Conservation (phyloP, 2,113 vertebrate species). For the Mirounga angustirostris region DNA sequence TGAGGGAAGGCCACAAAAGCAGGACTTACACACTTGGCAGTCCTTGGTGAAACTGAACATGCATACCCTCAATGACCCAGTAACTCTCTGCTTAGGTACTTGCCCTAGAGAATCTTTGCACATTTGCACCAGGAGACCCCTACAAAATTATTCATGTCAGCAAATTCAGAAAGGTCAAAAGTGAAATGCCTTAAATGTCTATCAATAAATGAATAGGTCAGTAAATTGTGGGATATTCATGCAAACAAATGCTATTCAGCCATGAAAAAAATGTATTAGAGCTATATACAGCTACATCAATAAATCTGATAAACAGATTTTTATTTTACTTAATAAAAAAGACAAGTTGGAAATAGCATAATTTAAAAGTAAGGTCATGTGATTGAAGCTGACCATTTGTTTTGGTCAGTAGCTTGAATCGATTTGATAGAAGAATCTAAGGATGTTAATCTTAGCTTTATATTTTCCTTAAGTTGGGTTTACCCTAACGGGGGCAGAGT, state of each 20-base stretch:
- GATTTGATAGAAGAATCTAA: not conserved
- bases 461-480: not conserved
- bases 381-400: slow-evolving; percentile 2
- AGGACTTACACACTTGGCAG: not conserved
- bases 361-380: not conserved
- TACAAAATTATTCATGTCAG: not conserved
- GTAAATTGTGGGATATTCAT: not conserved
- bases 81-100: not conserved
- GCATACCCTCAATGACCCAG: not conserved
- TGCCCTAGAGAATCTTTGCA: not conserved
- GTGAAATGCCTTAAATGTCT: not conserved
- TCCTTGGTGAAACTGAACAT: not conserved
- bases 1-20: not conserved
- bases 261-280: not conserved
- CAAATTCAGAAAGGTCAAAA: slow-evolving; percentile 32
- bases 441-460: not conserved
- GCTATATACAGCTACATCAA: not conserved
- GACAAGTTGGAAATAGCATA: not conserved
- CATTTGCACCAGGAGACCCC: not conserved
- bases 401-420: not conserved
- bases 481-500: not conserved
- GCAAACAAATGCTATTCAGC: not conserved
- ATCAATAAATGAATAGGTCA: not conserved
- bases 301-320: not conserved
- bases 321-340: not conserved